Conservation (phyloP, 2,113 vertebrate genomes). For the Myotis brandtii region DNA sequence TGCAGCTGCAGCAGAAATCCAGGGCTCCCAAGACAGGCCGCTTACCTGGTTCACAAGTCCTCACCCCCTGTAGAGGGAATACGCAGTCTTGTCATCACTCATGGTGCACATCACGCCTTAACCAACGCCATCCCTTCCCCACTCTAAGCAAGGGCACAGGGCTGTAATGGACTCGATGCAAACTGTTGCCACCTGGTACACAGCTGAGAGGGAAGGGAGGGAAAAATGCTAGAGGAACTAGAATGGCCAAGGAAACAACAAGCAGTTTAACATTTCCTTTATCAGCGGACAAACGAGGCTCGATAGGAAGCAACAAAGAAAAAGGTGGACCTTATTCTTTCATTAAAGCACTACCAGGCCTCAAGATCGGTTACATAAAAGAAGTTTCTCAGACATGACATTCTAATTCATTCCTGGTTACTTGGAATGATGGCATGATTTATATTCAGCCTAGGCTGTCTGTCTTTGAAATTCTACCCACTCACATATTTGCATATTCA, state of each 20-base stretch:
- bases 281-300: background rate
- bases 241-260: background rate
- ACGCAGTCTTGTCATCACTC: background rate
- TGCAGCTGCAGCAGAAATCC: background rate
- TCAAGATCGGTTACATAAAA: conserved; percentile 6
- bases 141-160: background rate
- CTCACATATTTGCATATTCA: conserved; percentile 57
- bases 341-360: background rate
- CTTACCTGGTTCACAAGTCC: background rate
- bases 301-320: background rate
- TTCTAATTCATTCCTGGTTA: conserved; percentile 22
- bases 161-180: background rate
- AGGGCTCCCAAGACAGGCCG: background rate
- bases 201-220: background rate
- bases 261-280: background rate
- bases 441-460: background rate
- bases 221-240: background rate
- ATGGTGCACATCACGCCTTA: no score
- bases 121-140: background rate
- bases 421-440: background rate
- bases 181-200: background rate
- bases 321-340: background rate
- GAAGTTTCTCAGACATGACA: conserved; percentile 25
- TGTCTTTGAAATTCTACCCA: conserved; percentile 42
- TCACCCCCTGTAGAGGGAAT: background rate